Conservation (phyloP, 1,140 invertebrate genomes). For the Camponotus vicinus region DNA sequence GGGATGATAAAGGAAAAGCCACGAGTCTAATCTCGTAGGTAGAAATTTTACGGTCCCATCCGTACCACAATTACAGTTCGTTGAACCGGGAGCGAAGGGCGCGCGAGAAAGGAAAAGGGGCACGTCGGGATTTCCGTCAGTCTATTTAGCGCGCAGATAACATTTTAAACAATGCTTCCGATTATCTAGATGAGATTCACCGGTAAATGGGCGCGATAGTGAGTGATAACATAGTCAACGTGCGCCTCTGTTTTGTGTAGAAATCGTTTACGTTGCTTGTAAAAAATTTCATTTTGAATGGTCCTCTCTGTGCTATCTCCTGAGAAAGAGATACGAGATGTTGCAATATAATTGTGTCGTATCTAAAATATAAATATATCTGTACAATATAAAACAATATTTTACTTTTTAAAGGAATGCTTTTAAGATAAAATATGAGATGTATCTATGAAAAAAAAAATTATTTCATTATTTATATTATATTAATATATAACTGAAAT, state of each 20-base stretch:
- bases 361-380: neutral
- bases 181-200: slow-evolving; percentile 61
- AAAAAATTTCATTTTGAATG: slow-evolving; percentile 24
- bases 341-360: neutral
- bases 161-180: slow-evolving; percentile 51
- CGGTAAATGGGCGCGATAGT: slow-evolving; percentile 50
- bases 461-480: neutral
- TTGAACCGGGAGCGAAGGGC: slow-evolving; percentile 50
- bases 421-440: slow-evolving; percentile 8
- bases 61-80: slow-evolving; percentile 53
- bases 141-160: slow-evolving; percentile 55
- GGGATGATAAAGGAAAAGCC: slow-evolving; percentile 64
- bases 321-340: neutral
- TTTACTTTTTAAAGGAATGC: slow-evolving; percentile 1
- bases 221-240: slow-evolving; percentile 33
- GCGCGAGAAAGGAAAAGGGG: slow-evolving; percentile 53
- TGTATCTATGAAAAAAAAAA: neutral
- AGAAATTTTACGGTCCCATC: slow-evolving; percentile 57
- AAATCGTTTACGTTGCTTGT: slow-evolving; percentile 22
- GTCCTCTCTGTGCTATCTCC: neutral
- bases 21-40: slow-evolving; percentile 59
- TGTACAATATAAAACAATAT: neutral
- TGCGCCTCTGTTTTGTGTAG: slow-evolving; percentile 28
- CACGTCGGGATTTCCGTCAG: slow-evolving; percentile 58
- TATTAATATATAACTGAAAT: neutral